phyloP scores from a whole-genome alignment of 2,113 vertebrate species.

The Albula glossodonta region DNA sequence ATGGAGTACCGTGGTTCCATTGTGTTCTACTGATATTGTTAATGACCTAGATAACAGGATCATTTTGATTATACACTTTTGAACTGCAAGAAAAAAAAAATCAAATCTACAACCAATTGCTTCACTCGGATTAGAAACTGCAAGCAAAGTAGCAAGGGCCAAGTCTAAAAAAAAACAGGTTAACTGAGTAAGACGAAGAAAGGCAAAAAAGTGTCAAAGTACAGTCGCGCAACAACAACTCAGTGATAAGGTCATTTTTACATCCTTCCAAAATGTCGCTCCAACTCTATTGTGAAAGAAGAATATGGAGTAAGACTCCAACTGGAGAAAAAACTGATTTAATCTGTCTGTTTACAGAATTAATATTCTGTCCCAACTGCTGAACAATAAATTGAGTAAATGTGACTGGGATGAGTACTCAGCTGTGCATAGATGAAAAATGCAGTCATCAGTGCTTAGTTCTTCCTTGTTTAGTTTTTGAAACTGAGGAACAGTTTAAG shows the following conservation, averaged over 20 bases:
- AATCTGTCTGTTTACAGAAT: constrained; percentile 43
- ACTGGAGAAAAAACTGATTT: constrained; percentile 47
- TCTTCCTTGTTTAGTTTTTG: too few relatives aligned
- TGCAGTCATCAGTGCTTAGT: too few relatives aligned
- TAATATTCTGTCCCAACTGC: too few relatives aligned
- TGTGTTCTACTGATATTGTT: constrained; percentile 69
- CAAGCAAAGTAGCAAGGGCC: constrained; percentile 38
- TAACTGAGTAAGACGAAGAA: constrained; percentile 24
- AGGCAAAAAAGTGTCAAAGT: constrained; percentile 36
- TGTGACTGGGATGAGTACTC: too few relatives aligned
- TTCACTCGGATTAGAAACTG: constrained; percentile 44
- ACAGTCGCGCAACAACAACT: too few relatives aligned
- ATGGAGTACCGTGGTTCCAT: constrained; percentile 66
- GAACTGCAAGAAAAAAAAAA: constrained; percentile 45
- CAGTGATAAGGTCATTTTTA: too few relatives aligned
- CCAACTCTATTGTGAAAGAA: constrained; percentile 49
- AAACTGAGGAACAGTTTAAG: constrained; percentile 52
- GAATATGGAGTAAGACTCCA: too few relatives aligned
- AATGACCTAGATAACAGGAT: constrained; percentile 64
- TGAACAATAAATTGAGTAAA: too few relatives aligned
- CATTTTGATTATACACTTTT: constrained; percentile 49
- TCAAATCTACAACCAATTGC: constrained; percentile 32
- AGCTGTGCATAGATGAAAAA: too few relatives aligned
- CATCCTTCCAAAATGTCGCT: constrained; percentile 29
- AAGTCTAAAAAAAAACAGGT: constrained; percentile 44